Conservation (phyloP, 53 echinoderm and acorn worm species). For the Temnopleurus reevesii region DNA sequence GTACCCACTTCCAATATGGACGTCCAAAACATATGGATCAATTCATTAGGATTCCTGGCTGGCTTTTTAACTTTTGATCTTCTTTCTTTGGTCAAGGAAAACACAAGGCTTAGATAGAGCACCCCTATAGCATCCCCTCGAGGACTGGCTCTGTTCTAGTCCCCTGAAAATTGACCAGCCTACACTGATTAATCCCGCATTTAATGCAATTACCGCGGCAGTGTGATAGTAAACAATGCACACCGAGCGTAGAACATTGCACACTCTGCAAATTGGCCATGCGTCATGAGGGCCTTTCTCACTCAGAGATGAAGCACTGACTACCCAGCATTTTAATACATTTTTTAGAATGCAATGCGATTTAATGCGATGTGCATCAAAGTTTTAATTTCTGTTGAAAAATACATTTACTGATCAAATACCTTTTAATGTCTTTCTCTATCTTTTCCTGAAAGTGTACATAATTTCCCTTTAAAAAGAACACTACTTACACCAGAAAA, state of each 20-base stretch:
- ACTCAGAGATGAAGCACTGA: too few species aligned
- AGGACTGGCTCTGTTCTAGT: background rate
- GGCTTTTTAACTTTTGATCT: background rate
- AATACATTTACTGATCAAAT: too few species aligned
- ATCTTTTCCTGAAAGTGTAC: too few species aligned
- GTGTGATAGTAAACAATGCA: conserved; percentile 22
- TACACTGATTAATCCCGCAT: conserved; percentile 29
- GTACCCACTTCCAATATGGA: too few species aligned
- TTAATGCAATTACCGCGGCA: conserved; percentile 24
- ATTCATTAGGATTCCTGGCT: background rate
- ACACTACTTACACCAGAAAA: too few species aligned
- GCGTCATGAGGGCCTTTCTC: background rate
- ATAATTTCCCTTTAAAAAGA: background rate
- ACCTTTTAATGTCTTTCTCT: too few species aligned
- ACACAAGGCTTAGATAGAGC: background rate
- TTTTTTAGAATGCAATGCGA: too few species aligned
- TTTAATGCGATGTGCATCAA: too few species aligned
- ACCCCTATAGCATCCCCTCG: background rate
- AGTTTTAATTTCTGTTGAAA: too few species aligned
- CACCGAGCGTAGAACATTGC: background rate
- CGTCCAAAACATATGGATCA: too few species aligned
- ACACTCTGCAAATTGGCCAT: conserved; percentile 32
- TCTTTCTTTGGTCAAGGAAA: background rate
- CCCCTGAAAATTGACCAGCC: conserved; percentile 15
- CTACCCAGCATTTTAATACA: too few species aligned